A percentile compares a stretch with the other conserved stretches of the same genome.
Evolutionary conservation across 2,888 invertebrate species (phyloP).

Genomic region (Helobdella robusta): DNA sequence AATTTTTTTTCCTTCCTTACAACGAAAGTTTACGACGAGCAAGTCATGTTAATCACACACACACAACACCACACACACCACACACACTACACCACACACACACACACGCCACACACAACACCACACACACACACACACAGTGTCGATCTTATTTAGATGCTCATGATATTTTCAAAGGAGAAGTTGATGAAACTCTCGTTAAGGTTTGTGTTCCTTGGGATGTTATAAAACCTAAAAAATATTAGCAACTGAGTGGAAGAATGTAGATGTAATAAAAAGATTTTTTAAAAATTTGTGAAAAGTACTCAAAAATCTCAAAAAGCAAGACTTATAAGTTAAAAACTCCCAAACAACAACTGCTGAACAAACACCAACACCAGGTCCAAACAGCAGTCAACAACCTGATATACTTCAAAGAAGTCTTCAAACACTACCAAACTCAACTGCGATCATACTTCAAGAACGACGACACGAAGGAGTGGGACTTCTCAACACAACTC

Average conservation of each 20-base stretch:
- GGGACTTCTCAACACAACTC: slow-evolving; percentile 49
- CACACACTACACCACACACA: too few relatives aligned
- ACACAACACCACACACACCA: too few relatives aligned
- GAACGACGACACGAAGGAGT: slow-evolving; percentile 42
- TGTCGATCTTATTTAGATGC: slow-evolving; percentile 81
- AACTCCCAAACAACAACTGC: not conserved
- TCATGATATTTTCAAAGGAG: slow-evolving; percentile 82
- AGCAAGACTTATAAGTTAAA: not conserved
- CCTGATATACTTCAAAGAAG: slow-evolving; percentile 42
- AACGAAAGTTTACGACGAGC: too few relatives aligned
- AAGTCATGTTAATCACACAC: too few relatives aligned
- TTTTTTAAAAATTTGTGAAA: too few relatives aligned
- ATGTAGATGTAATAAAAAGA: too few relatives aligned
- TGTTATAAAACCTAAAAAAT: too few relatives aligned
- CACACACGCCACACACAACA: too few relatives aligned
- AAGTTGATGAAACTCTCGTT: slow-evolving; percentile 82
- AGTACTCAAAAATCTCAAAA: too few relatives aligned
- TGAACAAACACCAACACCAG: not conserved
- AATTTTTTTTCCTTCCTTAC: too few relatives aligned
- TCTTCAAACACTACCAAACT: slow-evolving; percentile 45
- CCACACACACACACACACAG: too few relatives aligned
- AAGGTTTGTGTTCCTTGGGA: slow-evolving; percentile 55
- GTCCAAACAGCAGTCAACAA: slow-evolving; percentile 50
- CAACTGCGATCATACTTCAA: slow-evolving; percentile 47
- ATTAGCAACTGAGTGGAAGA: too few relatives aligned